Conservation (phyloP, 2,113 vertebrate genomes). For the Asarcornis scutulata region DNA sequence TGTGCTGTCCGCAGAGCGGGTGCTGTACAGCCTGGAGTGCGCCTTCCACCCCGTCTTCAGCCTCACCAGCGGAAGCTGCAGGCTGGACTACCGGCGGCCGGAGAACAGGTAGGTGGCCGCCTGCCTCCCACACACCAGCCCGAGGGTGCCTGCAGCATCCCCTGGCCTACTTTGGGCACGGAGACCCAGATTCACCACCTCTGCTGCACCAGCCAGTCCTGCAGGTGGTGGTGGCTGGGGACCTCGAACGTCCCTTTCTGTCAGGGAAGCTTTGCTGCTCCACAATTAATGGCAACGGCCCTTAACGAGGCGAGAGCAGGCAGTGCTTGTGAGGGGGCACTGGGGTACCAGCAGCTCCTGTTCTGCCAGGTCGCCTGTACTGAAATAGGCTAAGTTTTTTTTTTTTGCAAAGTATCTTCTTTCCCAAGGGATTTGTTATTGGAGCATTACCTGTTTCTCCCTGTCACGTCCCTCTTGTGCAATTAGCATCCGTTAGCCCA, state of each 20-base stretch:
- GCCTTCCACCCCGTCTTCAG: slow-evolving; percentile 95
- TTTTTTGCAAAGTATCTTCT: not conserved
- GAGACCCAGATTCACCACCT: not conserved
- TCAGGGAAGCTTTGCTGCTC: not conserved
- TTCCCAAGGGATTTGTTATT: not conserved
- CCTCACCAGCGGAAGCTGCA: slow-evolving; percentile 89
- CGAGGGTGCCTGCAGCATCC: accelerated
- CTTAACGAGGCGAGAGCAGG: not conserved
- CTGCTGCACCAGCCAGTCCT: not conserved
- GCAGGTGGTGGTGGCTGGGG: not conserved
- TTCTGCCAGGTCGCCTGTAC: not conserved
- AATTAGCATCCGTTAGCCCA: not conserved
- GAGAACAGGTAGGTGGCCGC: slow-evolving; percentile 88
- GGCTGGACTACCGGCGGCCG: slow-evolving; percentile 89
- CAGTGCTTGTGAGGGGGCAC: not conserved
- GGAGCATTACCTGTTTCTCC: not conserved
- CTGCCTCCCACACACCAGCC: not conserved
- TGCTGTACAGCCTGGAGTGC: slow-evolving; percentile 94
- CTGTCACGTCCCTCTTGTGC: not conserved
- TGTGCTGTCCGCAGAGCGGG: slow-evolving; percentile 82
- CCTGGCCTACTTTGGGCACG: not conserved
- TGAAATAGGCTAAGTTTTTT: not conserved
- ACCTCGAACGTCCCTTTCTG: not conserved
- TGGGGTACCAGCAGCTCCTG: not conserved
- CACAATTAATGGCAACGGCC: accelerated